Evolutionary conservation across 2,888 invertebrate genomes (phyloP), one percentile per base, ranked within the genome.

Genomic region (Junonia oenone): DNA sequence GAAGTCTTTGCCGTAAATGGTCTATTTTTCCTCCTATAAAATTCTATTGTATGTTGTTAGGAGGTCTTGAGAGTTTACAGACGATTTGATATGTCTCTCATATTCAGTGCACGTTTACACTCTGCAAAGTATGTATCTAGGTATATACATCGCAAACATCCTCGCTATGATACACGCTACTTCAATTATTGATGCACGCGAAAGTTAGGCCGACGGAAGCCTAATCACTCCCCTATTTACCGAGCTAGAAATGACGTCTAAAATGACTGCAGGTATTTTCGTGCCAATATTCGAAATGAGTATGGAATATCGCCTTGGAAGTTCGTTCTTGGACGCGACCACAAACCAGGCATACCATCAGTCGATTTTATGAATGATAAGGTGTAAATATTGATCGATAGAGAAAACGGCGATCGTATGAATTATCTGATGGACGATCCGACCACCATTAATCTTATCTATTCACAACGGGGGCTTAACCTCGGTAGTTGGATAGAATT

Each of bases 381-480:
- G 38, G 3, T 15, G 38, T 11, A 9, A 38, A 38, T 40, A 40
- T n/a, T 17, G 4, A 40, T 40, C 17, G 5, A 19, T 17, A 11
- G 19, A 40, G 19, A 11, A 19, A 62, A 56, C 60, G 59, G 53
- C 59, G 62, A 62, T 60, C 66, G 65, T 72, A 71, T 73, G 73
- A 69, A 72, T 71, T 68, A 68, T 64, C 69, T 64, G 69, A 66
- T 72, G 65, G 69, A 66, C 68, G 68, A 73, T 70, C 71, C 72
- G 66, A 60, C 71, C 71, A 60, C 70, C 71, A 81, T 81, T 81
- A 78, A 83, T 81, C 81, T 81, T 81, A 81, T 81, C 81, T 78
- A 83, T 83, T 80, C 78, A 81, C 74, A 70, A 71, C 69, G 73
- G 70, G 64, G 69, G 72, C 67, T 75, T 71, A 75, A 67, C 72